Evolutionary conservation across 2,113 vertebrate species (phyloP).

Genomic region (Trematomus loennbergii): DNA sequence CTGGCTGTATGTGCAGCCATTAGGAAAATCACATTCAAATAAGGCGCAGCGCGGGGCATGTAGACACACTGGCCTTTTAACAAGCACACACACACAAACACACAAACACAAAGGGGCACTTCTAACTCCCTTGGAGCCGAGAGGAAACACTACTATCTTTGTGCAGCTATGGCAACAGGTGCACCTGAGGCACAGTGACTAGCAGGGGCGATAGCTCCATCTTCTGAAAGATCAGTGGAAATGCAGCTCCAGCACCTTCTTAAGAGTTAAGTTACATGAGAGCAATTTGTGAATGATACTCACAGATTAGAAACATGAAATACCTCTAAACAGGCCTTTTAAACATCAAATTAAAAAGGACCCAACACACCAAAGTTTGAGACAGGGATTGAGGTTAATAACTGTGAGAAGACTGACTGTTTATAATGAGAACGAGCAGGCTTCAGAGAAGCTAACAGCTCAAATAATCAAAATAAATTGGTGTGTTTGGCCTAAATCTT

Average conservation of each 20-base stretch:
- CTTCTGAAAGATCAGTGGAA: constrained; percentile 53
- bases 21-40: constrained; percentile 69
- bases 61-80: constrained; percentile 50
- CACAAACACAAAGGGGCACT: constrained; percentile 58
- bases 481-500: too few relatives aligned
- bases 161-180: constrained; percentile 86
- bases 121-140: constrained; percentile 37
- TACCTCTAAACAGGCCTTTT: too few relatives aligned
- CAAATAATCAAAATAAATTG: too few relatives aligned
- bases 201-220: constrained; percentile 56
- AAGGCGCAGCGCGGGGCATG: constrained; percentile 4
- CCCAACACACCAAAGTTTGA: too few relatives aligned
- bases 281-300: too few relatives aligned
- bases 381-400: too few relatives aligned
- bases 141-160: constrained; percentile 76
- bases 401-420: too few relatives aligned
- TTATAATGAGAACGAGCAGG: too few relatives aligned
- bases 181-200: constrained; percentile 71
- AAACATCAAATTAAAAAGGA: too few relatives aligned
- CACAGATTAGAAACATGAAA: too few relatives aligned
- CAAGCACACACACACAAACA: constrained; percentile 21
- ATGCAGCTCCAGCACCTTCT: constrained; percentile 2
- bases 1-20: constrained; percentile 8
- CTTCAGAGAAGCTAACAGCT: too few relatives aligned
- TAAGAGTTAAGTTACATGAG: neutral